Percentiles rank a stretch among this genome's conserved stretches.
Conservation (phyloP, 2,888 invertebrate genomes). For the Scaptomyza tumidula region DNA sequence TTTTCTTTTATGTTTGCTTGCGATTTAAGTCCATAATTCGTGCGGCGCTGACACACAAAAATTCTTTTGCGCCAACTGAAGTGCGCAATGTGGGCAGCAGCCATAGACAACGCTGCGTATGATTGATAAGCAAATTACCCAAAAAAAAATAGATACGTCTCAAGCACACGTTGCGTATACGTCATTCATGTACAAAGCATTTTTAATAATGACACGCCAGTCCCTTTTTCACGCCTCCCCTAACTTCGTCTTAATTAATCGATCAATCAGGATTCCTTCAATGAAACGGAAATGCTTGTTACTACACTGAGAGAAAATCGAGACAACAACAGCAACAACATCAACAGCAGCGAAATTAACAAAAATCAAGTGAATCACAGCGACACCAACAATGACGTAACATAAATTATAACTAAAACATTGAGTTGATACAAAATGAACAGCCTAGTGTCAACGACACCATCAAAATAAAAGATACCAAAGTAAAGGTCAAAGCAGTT, state of each 20-base stretch:
- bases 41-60: slow-evolving; percentile 68
- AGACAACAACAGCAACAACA: neutral
- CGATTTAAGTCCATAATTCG: slow-evolving; percentile 67
- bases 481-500: slow-evolving; percentile 63
- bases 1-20: slow-evolving; percentile 40
- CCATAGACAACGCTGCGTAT: slow-evolving; percentile 62
- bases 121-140: slow-evolving; percentile 74
- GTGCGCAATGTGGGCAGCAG: slow-evolving; percentile 48
- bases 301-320: slow-evolving; percentile 24
- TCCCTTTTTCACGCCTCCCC: slow-evolving; percentile 51
- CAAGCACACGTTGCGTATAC: slow-evolving; percentile 51
- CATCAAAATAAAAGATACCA: slow-evolving; percentile 52
- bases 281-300: slow-evolving; percentile 57
- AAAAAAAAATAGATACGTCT: slow-evolving; percentile 20
- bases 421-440: slow-evolving; percentile 42
- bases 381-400: slow-evolving; percentile 61
- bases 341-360: neutral
- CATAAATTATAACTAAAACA: slow-evolving; percentile 39
- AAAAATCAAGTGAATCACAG: slow-evolving; percentile 62
- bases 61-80: slow-evolving; percentile 43
- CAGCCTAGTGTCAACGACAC: slow-evolving; percentile 68
- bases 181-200: slow-evolving; percentile 41
- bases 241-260: slow-evolving; percentile 31
- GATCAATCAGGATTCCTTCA: slow-evolving; percentile 64
- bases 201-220: slow-evolving; percentile 32